Base-by-base conservation (phyloP, 1,140 invertebrate species). In the Paraescarpia echinospica region DNA sequence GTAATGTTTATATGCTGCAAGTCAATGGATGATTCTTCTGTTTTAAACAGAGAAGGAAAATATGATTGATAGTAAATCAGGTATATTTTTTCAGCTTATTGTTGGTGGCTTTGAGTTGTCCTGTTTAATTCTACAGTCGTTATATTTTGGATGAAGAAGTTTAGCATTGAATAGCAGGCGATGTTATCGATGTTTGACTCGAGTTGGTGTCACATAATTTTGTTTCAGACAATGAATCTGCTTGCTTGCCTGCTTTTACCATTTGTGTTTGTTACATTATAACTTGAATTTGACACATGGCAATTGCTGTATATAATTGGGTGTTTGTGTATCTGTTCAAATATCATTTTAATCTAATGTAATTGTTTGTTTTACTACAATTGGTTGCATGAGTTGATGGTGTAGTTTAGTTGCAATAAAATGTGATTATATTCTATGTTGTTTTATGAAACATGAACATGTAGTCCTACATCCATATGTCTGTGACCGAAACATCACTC, bases 271-370 rank as follows among this genome's bases (percentile, higher is more conserved):
- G 59, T 77, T 77, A 77, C 22, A 41, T 41, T 27, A 18, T 77
- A 77, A 77, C 59, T 77, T 77, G 14, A 77, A 77, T 77, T 77
- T 77, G 59, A 77, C 59, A 77, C 59, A 77, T 77, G 59, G 59
- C 59, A 77, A 77, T 77, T 77, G 59, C 59, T 77, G 59, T 77
- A 77, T 77, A 77, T 77, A 77, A 77, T 77, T 77, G 59, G 59
- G 59, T 77, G 59, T 77, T 77, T 77, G 59, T 77, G 14, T 77
- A 77, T 77, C 59, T 77, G 59, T 77, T 77, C 14, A 77, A 77
- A 5, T 77, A 77, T 77, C 14, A 77, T 77, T 22, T 77, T 77
- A 77, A 77, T 77, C 59, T 77, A 77, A 77, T 77, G 59, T 77
- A 18, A 77, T 77, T 31, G 59, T 77, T 77, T 77, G 59, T 77